Evolutionary conservation across 1,140 invertebrate species (phyloP), one percentile per base, ranked within the genome.

Genomic region (Ditylenchus dipsaci): DNA sequence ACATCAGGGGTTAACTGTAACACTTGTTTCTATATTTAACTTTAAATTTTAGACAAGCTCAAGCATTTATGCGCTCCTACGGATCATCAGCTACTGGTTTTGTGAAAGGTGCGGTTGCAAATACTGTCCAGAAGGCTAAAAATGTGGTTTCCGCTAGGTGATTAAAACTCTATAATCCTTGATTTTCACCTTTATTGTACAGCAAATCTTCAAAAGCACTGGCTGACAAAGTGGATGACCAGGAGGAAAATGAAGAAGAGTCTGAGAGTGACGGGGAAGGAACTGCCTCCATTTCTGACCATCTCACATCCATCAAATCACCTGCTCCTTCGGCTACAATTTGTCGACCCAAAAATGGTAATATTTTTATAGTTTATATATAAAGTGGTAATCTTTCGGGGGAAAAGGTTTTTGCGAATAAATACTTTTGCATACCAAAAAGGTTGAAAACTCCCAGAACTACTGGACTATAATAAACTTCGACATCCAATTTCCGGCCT

Each of bases 321-420:
- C 13, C 26, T 15, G 63, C 66, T n/a, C 29, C 65, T 38, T 57
- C 67, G 21, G 8, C 42, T n/a, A 19, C 68, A 1, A 80, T 79
- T 64, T 78, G 76, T 63, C 69, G 77, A 15, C 79, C 77, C 1
- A 78, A 76, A 49, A 78, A 79, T 53, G n/a, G 49, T 53, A 53
- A 53, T 53, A 11, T 53, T 53, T 53, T 7, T n/a, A n/a, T n/a
- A 17, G n/a, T 3, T 3, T 53, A 21, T 53, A 21, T 11, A 13
- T 45, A 45, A 45, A 45, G 43, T 45, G 43, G 43, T 13, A 13
- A 11, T 45, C 11, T 13, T 45, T 45, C n/a, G 43, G 43, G 11
- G 11, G 43, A 45, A 45, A 45, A n/a, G n/a, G n/a, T n/a, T n/a
- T n/a, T n/a, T n/a, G n/a, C n/a, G n/a, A n/a, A n/a, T n/a, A n/a